Conservation (phyloP, 2,113 vertebrate species). For the Pangasianodon hypophthalmus region DNA sequence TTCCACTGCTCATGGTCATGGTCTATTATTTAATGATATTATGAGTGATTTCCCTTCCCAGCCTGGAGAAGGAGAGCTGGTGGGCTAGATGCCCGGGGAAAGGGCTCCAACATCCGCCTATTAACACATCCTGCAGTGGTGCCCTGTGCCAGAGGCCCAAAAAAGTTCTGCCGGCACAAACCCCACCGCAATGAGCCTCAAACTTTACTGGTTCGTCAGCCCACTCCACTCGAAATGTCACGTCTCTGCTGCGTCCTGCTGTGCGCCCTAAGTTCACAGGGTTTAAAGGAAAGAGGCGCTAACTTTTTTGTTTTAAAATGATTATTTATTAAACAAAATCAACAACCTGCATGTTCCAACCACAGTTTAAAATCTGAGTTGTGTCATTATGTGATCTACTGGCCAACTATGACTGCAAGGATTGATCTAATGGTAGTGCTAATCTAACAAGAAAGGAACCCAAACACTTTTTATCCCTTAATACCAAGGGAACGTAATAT, state of each 20-base stretch:
- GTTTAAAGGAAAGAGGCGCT: constrained; percentile 23
- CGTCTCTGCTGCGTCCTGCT: background rate
- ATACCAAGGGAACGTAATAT: background rate
- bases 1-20: constrained; percentile 54
- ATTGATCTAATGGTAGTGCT: constrained; percentile 26
- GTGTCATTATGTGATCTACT: constrained; percentile 13
- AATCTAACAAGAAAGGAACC: constrained; percentile 26
- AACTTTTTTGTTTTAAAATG: constrained; percentile 37
- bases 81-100: constrained; percentile 36
- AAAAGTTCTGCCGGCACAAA: constrained; percentile 45
- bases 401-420: constrained; percentile 25
- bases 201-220: constrained; percentile 38
- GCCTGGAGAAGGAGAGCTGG: constrained; percentile 39
- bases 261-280: constrained; percentile 7
- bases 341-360: constrained; percentile 22
- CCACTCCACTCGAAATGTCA: background rate
- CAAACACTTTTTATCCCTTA: background rate
- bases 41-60: constrained; percentile 43
- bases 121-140: constrained; percentile 50
- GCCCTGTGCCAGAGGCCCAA: constrained; percentile 30
- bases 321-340: constrained; percentile 20
- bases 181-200: constrained; percentile 41
- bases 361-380: constrained; percentile 22
- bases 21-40: constrained; percentile 56
- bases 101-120: constrained; percentile 44